Base-by-base conservation (phyloP, 1,140 invertebrate species). In the Ditylenchus dipsaci region DNA sequence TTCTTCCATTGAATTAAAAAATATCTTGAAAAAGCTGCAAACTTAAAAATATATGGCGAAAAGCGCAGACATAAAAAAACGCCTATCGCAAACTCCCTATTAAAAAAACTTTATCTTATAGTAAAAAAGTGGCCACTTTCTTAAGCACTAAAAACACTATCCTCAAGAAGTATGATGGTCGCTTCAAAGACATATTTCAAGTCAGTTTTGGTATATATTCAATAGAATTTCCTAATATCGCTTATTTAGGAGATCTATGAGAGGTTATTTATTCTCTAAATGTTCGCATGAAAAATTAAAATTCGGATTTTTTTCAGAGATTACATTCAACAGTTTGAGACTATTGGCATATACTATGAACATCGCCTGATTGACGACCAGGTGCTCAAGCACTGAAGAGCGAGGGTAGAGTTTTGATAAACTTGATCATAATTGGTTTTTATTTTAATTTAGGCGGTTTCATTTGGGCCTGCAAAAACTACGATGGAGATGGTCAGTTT, bases 391-490 rank as follows among this genome's bases (percentile, higher is more conserved):
- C 90, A 7, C 92, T 98, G 90, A 98, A 98, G 84, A 93, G 92
- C 0, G 91, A 95, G 73, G 95, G 33, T 38, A 38, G 11, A 38
- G 33, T 38, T 11, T 38, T 38, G 33, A n/a, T n/a, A n/a, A n/a
- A n/a, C n/a, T n/a, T n/a, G n/a, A n/a, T 38, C 33, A 38, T 38
- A 38, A 5, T 38, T 38, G 3, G 11, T 38, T 38, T 38, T 11
- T 5, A 3, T 11, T 38, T 38, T 38, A 11, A 11, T 38, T 11
- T 38, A 38, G 33, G 95, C 75, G 95, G 94, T 63, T 98, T 97
- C 86, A 93, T 98, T 0, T 98, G 95, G 95, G 93, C 95, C 23
- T 92, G 95, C 85, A 98, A 98, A 84, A 98, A 98, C 83, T 98
- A 98, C 83, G 95, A 98, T 83, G 95, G 95, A 42, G 95, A 98